phyloP scores from a whole-genome alignment of 2,113 vertebrate species.

The Myrmecophaga tridactyla region DNA sequence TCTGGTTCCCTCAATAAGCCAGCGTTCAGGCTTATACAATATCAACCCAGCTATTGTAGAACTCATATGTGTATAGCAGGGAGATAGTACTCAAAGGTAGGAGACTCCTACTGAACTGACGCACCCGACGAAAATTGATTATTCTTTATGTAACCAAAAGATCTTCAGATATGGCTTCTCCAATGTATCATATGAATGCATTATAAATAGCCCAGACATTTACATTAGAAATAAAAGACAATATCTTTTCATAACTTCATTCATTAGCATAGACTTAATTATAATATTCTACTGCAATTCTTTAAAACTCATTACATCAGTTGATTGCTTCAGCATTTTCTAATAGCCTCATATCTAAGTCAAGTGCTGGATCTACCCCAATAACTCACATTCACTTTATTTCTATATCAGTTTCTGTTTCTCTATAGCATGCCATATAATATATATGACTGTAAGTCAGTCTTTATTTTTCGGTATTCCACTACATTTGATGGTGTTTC shows the following conservation, averaged over 20 bases:
- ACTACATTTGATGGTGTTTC: background rate
- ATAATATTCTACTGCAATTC: background rate
- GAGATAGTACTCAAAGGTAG: background rate
- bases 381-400: background rate
- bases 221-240: background rate
- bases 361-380: background rate
- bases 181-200: background rate
- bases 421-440: background rate
- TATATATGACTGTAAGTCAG: background rate
- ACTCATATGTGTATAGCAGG: background rate
- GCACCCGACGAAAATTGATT: background rate
- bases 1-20: background rate
- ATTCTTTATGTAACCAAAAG: background rate
- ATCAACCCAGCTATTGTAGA: background rate
- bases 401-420: background rate
- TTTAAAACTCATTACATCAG: background rate
- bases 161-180: background rate
- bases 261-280: background rate
- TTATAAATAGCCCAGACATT: background rate
- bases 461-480: background rate
- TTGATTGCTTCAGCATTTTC: background rate
- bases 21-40: fast-evolving
- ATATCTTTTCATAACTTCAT: background rate
- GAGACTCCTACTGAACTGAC: background rate
- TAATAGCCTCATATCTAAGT: background rate